Evolutionary conservation across 2,888 invertebrate species (phyloP), one percentile per base, ranked within the genome.

Genomic region (Himalopsyche kuldschensis): DNA sequence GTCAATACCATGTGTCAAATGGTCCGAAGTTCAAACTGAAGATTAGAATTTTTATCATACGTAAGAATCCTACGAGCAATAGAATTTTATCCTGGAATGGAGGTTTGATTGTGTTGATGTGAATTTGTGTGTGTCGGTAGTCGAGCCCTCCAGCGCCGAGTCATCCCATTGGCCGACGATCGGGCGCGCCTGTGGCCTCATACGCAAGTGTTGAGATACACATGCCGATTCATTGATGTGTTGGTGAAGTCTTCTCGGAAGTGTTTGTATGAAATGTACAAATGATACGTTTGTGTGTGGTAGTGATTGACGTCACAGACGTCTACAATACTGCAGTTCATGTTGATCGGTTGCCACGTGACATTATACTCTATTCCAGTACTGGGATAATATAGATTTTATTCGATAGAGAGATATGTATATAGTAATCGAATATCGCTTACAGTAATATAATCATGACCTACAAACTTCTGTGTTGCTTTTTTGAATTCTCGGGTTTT

Each of bases 81-180:
- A 69, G 27, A 69, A 69, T 27, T 15, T 69, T 1, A 69, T 69
- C 69, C 69, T 69, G 69, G 69, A 69, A 69, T 69, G 27, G 15
- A 69, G 8, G 5, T 69, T 69, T 69, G 24, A 69, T 15, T 69
- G 63, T 63, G 24, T 63, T 63, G 63, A 63, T 24, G 63, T 63
- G 24, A 63, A 63, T 76, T 30, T 79, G 78, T 80, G 35, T 78
- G 75, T 63, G 84, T 84, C 76, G 81, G 81, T 77, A 80, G 82
- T 81, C 84, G 84, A 85, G 84, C 84, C 84, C 84, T 83, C 84
- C 80, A 83, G 75, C 31, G 55, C 41, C 35, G 46, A n/a, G n/a
- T 47, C n/a, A 46, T 75, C 48, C 55, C 55, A 85, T 85, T 85
- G 84, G 84, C 46, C 78, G 81, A 31, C 83, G 81, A 55, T 79